Evolutionary conservation across 2,797 vertebrate genomes (phyloP), one percentile per base, ranked within the genome.

Genomic region (Zenarchopterus dispar): DNA sequence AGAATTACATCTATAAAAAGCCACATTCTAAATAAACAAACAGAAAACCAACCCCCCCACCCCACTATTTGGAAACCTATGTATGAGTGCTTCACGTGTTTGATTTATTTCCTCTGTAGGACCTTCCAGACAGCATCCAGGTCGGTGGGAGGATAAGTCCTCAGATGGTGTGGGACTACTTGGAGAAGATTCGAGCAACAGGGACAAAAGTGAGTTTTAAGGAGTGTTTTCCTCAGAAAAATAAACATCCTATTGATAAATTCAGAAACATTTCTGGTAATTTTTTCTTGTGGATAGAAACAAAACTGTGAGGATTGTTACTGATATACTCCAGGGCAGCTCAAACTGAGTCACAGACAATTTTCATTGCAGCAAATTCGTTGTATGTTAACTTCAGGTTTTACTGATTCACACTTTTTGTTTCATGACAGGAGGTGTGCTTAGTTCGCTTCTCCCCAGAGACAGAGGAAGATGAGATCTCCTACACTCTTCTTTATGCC

Each of bases 401-500:
- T 75, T 57, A 59, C 75, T 73, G 54, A 85, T 67, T 6, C 52
- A 9, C 61, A 44, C 42, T 21, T 83, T 78, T 71, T 69, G 18
- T 75, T 62, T 73, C 41, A 63, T 73, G 70, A 47, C 70, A 99
- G 98, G 98, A 99, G 89, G 96, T 99, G 71, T 99, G 97, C 73
- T 92, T 99, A 73, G 94, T 99, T 89, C 96, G 97, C 70, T 99
- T 99, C 75, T 91, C 93, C 62, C 97, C 98, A 0, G 97, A 96
- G 70, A 98, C 97, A 1, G 98, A 99, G 82, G 98, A 99, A 88
- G 98, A 99, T 81, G 97, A 99, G 82, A 99, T 99, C 84, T 96
- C 97, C 41, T 99, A 99, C 8, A 96, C 97, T 0, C 91, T 98
- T 66, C 80, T 99, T 45, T 99, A 96, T 9, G 97, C 98, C 3